Evolutionary conservation across 2,888 invertebrate species (phyloP).

Genomic region (Lacanobia oleracea): DNA sequence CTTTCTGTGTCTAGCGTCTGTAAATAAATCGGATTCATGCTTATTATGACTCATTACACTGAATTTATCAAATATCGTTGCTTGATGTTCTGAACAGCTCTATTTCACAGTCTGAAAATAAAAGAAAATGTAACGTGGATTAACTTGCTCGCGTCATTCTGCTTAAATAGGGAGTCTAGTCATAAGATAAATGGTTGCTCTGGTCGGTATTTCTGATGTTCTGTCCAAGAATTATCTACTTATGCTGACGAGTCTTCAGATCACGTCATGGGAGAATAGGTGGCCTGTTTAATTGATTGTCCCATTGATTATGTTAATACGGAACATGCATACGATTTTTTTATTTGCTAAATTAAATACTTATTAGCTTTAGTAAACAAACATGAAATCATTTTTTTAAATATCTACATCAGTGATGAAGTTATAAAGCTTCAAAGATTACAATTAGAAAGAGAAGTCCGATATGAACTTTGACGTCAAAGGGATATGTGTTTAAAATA

Average conservation of each 20-base stretch:
- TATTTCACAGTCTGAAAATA: constrained; percentile 23
- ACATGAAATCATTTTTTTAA: too few species aligned
- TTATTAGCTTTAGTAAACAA: too few species aligned
- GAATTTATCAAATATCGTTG: constrained; percentile 2
- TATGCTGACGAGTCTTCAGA: background rate
- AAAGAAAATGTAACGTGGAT: constrained; percentile 16
- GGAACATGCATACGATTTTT: too few species aligned
- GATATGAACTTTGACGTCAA: too few species aligned
- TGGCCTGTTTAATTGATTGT: too few species aligned
- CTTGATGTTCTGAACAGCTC: background rate
- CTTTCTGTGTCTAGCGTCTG: constrained; percentile 12
- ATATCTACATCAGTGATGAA: too few species aligned
- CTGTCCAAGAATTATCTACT: background rate
- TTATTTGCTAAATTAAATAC: too few species aligned
- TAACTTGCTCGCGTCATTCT: constrained; percentile 25
- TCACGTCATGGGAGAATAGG: background rate
- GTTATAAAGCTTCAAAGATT: too few species aligned
- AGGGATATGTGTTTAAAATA: too few species aligned
- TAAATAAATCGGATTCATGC: constrained; percentile 3
- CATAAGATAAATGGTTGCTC: constrained; percentile 6
- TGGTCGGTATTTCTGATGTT: constrained; percentile 6
- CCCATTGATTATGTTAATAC: too few species aligned
- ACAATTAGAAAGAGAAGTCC: too few species aligned
- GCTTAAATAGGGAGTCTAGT: constrained; percentile 19
- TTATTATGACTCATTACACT: constrained; percentile 18